Evolutionary conservation across 2,888 invertebrate species (phyloP).

Genomic region (Tiphia femorata): DNA sequence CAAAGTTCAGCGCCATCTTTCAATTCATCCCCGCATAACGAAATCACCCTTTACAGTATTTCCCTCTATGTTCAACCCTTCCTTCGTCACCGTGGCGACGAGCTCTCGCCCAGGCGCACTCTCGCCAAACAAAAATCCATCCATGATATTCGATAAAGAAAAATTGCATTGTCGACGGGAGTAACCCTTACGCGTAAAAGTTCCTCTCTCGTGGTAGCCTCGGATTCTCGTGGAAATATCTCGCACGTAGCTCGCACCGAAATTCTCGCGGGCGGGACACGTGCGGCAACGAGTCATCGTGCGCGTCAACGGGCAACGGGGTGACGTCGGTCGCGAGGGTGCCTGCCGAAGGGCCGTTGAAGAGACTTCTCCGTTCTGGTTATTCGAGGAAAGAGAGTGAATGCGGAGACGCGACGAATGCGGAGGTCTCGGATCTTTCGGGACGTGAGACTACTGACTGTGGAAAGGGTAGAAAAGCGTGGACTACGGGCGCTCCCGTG

Average conservation of each 20-base stretch:
- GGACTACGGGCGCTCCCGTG: too few species aligned
- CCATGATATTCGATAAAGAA: background rate
- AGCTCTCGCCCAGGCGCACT: background rate
- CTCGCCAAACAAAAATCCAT: background rate
- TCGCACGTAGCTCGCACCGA: too few species aligned
- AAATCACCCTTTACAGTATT: background rate
- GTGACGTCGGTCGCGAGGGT: too few species aligned
- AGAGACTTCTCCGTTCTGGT: background rate
- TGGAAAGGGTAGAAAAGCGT: too few species aligned
- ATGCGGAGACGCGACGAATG: background rate
- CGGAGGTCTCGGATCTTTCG: too few species aligned
- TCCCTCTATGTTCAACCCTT: background rate
- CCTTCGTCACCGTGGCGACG: background rate
- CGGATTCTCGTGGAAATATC: too few species aligned
- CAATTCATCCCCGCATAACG: background rate
- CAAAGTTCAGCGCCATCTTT: conserved; percentile 19
- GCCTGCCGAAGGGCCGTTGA: background rate
- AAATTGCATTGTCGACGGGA: background rate
- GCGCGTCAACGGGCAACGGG: too few species aligned
- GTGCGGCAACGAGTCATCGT: too few species aligned
- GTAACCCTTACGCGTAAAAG: background rate
- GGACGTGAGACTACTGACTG: too few species aligned
- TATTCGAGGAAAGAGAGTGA: background rate
- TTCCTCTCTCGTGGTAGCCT: conserved; percentile 10
- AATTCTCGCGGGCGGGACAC: too few species aligned